Evolutionary conservation across 2,797 vertebrate genomes (phyloP).

Genomic region (Sebastes dallii): DNA sequence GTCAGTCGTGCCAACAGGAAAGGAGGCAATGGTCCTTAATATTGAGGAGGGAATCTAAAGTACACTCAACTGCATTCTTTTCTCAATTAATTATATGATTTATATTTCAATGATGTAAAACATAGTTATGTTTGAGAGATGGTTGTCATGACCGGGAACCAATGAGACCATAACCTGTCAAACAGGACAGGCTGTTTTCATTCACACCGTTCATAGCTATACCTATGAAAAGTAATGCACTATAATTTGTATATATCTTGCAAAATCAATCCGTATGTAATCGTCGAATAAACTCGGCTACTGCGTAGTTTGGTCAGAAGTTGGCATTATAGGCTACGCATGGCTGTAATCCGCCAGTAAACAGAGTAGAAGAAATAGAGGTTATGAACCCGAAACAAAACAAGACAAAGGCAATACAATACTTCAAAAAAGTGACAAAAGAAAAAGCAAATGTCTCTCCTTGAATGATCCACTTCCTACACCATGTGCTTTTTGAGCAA

Average conservation of each 20-base stretch:
- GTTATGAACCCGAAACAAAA: fast-evolving
- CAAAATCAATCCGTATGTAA: no score
- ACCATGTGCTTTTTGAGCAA: not conserved
- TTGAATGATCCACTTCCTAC: not conserved
- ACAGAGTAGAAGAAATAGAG: no score
- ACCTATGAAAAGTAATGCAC: no score
- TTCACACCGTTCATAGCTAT: no score
- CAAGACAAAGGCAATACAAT: no score
- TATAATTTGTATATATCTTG: no score
- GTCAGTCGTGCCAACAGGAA: constrained; percentile 47
- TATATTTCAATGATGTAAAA: not conserved
- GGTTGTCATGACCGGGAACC: not conserved
- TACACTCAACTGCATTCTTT: not conserved
- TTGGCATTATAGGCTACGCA: no score
- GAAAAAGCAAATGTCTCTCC: not conserved
- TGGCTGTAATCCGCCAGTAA: fast-evolving
- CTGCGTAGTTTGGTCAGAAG: fast-evolving
- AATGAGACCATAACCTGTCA: not conserved
- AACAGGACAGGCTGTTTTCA: not conserved
- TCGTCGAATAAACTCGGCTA: no score
- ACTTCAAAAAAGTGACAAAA: not conserved
- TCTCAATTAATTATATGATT: not conserved
- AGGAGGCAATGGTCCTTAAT: constrained; percentile 1
- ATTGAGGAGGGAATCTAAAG: not conserved
- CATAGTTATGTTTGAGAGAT: not conserved